Base-by-base conservation (phyloP, 2,113 vertebrate genomes). In the Petrocephalus zakoni region DNA sequence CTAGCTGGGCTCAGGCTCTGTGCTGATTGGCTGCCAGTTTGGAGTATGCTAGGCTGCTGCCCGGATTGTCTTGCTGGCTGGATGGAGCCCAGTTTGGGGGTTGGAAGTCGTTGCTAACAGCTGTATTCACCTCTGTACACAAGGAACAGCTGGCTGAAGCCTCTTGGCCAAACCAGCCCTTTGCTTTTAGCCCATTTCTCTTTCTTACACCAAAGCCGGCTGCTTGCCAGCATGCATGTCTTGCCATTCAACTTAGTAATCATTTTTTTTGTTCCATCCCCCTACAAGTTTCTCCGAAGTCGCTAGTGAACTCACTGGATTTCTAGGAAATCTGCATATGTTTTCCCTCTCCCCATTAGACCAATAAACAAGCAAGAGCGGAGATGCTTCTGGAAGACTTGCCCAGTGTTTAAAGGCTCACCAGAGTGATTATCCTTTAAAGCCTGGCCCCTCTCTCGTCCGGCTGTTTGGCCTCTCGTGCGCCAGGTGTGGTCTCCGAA, bases 311-410 rank as follows among this genome's bases (percentile, higher is more conserved):
- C 85, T 87, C 85, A 46, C 17, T 47, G 55, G 25, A 21, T 55
- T 87, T 87, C 85, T 46, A 58, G 55, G 85, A 87, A 87, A 87
- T 58, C 22, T 88, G 61, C 64, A 88, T 51, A 37, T 88, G 87
- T 53, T 88, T 51, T 29, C 42, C 68, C 13, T n/a, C 55, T 53
- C 87, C 51, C 58, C 19, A 58, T 75, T 29, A 88, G 47, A 52
- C 58, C 47, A 22, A 47, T 53, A 88, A 88, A 75, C 68, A 88
- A 88, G 64, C 49, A 52, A 52, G 42, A 68, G 15, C 6, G 25
- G 7, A 21, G 46, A 56, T 88, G 68, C 34, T 75, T 75, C 47
- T 22, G 68, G 87, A 53, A 86, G 84, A 29, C 51, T 15, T 51
- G 22, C 87, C 46, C 8, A 55, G 2, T 42, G 46, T 81, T 86